Conservation (phyloP, 2,113 vertebrate genomes). For the Ageneiosus marmoratus region DNA sequence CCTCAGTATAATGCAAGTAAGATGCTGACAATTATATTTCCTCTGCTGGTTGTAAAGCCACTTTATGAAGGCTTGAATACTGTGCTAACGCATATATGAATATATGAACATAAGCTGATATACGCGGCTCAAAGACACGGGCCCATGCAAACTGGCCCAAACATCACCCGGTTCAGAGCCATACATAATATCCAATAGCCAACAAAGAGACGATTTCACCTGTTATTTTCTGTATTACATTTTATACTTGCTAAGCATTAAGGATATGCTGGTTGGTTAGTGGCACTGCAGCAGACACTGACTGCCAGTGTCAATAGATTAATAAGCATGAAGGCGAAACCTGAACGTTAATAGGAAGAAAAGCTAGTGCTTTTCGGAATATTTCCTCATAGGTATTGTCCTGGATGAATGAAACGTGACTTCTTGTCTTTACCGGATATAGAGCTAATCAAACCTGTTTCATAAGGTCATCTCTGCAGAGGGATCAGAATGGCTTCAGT, state of each 20-base stretch:
- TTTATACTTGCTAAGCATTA: neutral
- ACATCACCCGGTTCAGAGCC: neutral
- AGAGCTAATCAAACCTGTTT: constrained; percentile 43
- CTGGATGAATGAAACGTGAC: constrained; percentile 44
- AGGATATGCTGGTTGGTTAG: neutral
- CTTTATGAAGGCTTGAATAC: constrained; percentile 17
- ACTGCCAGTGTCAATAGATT: constrained; percentile 38
- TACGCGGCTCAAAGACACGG: neutral
- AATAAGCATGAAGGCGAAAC: constrained; percentile 19
- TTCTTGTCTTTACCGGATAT: constrained; percentile 26
- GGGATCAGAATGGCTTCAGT: constrained; percentile 4
- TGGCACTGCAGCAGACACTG: constrained; percentile 20
- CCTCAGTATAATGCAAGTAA: constrained; percentile 16
- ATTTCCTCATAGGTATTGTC: constrained; percentile 25
- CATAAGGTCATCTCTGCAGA: constrained; percentile 10
- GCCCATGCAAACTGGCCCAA: constrained; percentile 12
- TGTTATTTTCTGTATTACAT: neutral
- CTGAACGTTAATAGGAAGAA: constrained; percentile 34
- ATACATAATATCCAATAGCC: neutral
- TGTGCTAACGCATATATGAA: constrained; percentile 10
- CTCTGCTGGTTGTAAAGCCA: neutral
- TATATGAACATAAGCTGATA: constrained; percentile 8
- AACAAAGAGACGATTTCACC: neutral
- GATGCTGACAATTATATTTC: constrained; percentile 34
- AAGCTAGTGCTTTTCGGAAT: constrained; percentile 7